phyloP scores from a whole-genome alignment of 2,113 vertebrate species.

The Lamprologus tigripictilis region DNA sequence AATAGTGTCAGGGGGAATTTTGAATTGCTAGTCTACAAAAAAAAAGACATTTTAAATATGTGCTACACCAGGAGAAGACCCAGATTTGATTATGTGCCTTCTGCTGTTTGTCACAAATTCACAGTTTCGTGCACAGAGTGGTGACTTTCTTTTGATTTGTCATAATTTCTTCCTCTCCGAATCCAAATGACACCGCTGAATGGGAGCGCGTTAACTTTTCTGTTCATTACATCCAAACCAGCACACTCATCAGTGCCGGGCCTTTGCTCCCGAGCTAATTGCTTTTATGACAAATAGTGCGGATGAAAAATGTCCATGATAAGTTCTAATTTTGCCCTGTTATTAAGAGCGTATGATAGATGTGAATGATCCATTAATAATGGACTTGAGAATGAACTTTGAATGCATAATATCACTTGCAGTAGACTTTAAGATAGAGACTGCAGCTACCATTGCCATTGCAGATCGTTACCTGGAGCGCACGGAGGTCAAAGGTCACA shows the following conservation, averaged over 20 bases:
- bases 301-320: slow-evolving; percentile 21
- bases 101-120: neutral
- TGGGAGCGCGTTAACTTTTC: neutral
- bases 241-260: neutral
- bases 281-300: slow-evolving; percentile 18
- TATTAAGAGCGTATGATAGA: slow-evolving; percentile 57
- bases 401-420: slow-evolving; percentile 51
- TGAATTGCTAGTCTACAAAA: slow-evolving; percentile 34
- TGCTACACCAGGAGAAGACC: slow-evolving; percentile 9
- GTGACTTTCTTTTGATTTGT: neutral
- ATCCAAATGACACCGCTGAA: neutral
- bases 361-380: slow-evolving; percentile 57
- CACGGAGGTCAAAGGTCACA: neutral
- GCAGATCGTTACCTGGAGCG: neutral
- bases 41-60: neutral
- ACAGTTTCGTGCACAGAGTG: neutral
- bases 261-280: slow-evolving; percentile 4
- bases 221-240: neutral
- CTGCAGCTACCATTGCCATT: neutral
- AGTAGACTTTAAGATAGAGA: slow-evolving; percentile 46
- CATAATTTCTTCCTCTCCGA: neutral
- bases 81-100: slow-evolving; percentile 14
- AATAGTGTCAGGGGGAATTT: neutral
- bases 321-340: slow-evolving; percentile 45
- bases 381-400: slow-evolving; percentile 41